Percentiles rank a stretch among this genome's conserved stretches.
These are phyloP conservation scores for Trachelus stipa DNA, from an alignment of 2,888 invertebrate species.

Conservation along the genomic window DNA sequence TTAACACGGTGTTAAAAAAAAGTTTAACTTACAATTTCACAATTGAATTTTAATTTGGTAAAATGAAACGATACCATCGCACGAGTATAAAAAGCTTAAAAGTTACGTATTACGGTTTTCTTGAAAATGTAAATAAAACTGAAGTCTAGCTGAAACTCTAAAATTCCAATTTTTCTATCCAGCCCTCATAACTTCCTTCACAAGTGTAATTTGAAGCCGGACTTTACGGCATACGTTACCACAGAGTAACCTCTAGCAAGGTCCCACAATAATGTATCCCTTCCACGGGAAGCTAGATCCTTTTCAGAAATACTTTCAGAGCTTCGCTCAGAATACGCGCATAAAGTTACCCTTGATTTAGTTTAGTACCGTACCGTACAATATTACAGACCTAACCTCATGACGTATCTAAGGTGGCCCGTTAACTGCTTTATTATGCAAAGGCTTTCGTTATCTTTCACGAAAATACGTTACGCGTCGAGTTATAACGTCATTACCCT, in stretches of 20 bases:
- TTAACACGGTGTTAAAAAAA: not conserved
- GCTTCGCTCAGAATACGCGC: not conserved
- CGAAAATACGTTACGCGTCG: conserved; percentile 18
- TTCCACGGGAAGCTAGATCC: not conserved
- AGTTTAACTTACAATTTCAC: not conserved
- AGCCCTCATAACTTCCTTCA: not conserved
- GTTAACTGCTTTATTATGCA: conserved; percentile 48
- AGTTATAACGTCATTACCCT: conserved; percentile 1
- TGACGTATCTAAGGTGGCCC: conserved; percentile 27
- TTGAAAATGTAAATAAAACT: not conserved
- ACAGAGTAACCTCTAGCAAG: not conserved
- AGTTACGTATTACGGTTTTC: not conserved
- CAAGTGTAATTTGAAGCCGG: not conserved
- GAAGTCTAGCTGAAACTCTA: not conserved
- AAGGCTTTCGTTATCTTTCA: conserved; percentile 42
- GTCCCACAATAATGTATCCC: not conserved
- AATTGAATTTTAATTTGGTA: not conserved
- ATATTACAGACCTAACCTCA: conserved; percentile 8
- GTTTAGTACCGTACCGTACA: not conserved
- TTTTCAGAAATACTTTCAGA: not conserved
- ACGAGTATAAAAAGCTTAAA: not conserved
- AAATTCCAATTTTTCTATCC: not conserved
- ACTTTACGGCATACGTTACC: not conserved
- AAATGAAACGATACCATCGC: not conserved
- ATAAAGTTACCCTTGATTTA: conserved; percentile 4